These are phyloP conservation scores for Mesoligia furuncula DNA, from an alignment of 2,888 invertebrate genomes.

Conservation along the genomic window DNA sequence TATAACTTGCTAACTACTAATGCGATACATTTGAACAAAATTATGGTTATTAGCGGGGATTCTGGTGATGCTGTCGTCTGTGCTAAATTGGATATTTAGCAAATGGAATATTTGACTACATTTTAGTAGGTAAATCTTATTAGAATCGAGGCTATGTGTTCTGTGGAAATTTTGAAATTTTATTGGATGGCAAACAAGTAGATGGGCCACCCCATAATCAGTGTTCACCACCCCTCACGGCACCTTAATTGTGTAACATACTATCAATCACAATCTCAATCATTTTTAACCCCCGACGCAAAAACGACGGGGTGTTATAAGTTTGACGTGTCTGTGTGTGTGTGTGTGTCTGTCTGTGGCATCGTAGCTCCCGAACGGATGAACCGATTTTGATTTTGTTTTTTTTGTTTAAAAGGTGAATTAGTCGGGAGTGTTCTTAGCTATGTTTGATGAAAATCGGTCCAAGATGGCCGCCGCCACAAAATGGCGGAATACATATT, in stretches of 20 bases:
- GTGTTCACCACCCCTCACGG: neutral
- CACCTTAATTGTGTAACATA: neutral
- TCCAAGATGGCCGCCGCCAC: too few relatives aligned
- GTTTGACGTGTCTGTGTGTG: too few relatives aligned
- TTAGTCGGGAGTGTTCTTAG: too few relatives aligned
- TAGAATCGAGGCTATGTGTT: neutral
- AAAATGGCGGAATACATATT: too few relatives aligned
- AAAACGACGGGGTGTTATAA: too few relatives aligned
- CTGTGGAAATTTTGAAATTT: neutral
- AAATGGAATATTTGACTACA: conserved; percentile 37
- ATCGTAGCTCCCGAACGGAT: too few relatives aligned
- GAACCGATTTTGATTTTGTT: too few relatives aligned
- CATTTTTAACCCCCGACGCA: too few relatives aligned
- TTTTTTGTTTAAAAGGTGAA: too few relatives aligned
- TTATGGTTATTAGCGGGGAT: conserved; percentile 35
- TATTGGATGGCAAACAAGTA: neutral
- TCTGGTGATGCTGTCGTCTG: neutral
- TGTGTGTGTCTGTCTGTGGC: too few relatives aligned
- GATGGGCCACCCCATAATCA: too few relatives aligned
- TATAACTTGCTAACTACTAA: conserved; percentile 62
- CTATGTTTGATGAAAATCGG: too few relatives aligned
- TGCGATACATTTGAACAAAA: conserved; percentile 60
- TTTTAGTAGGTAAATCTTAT: neutral
- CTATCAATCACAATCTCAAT: neutral
- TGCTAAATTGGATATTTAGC: conserved; percentile 21